phyloP scores from a whole-genome alignment of 1,140 invertebrate genomes.

The Sinella curviseta region DNA sequence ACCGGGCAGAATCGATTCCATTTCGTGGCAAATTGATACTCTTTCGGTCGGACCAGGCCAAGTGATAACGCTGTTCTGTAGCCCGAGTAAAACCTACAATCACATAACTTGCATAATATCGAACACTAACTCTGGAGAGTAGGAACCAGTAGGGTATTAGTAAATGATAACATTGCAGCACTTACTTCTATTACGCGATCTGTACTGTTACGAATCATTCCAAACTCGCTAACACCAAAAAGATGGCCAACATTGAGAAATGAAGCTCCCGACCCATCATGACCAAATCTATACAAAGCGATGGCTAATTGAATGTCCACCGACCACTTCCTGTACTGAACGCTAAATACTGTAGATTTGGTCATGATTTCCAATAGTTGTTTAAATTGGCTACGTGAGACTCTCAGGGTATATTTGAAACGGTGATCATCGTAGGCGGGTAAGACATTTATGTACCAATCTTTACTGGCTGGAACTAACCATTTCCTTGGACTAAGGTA shows the following conservation, averaged over 20 bases:
- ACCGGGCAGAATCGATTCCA: neutral
- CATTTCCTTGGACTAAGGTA: no score
- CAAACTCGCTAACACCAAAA: slow-evolving; percentile 32
- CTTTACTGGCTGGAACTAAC: no score
- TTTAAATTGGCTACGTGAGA: no score
- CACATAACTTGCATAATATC: neutral
- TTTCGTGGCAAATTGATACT: neutral
- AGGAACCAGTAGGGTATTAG: neutral
- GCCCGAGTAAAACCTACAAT: slow-evolving; percentile 10
- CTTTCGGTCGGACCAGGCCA: slow-evolving; percentile 25
- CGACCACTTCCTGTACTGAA: no score
- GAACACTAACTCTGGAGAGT: neutral
- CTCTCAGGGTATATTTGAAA: no score
- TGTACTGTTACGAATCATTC: slow-evolving; percentile 16
- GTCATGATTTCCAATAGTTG: no score
- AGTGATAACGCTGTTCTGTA: neutral
- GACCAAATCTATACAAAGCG: neutral
- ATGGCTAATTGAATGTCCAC: slow-evolving; percentile 1
- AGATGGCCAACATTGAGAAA: neutral
- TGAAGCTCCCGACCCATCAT: neutral
- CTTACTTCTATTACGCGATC: slow-evolving; percentile 18
- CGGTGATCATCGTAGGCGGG: no score
- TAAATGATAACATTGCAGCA: neutral
- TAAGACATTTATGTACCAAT: no score
- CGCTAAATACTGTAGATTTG: no score